Conservation (phyloP, 23 tunicate species). For the Ascidia mentula region DNA sequence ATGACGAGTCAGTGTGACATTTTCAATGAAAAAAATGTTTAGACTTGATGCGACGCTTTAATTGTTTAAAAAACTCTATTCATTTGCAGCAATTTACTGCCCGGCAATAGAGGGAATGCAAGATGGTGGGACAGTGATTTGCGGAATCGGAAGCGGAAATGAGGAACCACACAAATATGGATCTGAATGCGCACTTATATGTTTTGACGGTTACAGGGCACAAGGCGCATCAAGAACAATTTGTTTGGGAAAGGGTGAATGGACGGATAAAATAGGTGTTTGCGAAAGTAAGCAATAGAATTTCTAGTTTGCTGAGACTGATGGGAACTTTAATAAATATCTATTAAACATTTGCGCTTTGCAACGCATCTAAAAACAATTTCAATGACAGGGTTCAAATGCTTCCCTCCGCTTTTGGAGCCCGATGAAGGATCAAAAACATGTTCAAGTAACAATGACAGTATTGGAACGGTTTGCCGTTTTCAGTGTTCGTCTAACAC, state of each 20-base stretch:
- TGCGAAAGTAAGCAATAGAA: not conserved
- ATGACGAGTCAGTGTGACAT: not conserved
- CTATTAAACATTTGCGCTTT: no score
- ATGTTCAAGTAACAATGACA: conserved; percentile 21
- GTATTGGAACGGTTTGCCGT: conserved; percentile 32
- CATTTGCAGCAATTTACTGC: conserved; percentile 32
- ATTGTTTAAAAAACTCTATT: no score
- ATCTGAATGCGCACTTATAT: conserved; percentile 29
- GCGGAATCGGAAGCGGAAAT: conserved; percentile 8
- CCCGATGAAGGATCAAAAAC: conserved; percentile 20
- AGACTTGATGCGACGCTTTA: no score
- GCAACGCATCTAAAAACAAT: not conserved
- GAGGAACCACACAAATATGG: conserved; percentile 17
- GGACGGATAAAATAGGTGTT: conserved; percentile 28
- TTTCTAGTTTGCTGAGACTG: no score
- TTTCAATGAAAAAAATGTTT: not conserved
- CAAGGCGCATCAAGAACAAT: conserved; percentile 22
- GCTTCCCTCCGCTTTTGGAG: conserved; percentile 32
- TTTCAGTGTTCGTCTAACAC: conserved; percentile 25
- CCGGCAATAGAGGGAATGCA: conserved; percentile 13
- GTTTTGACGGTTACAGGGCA: conserved; percentile 24
- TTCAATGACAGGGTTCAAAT: conserved; percentile 20
- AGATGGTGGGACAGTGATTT: conserved; percentile 17
- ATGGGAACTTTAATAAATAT: no score
- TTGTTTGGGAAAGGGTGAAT: conserved; percentile 22